Conservation (phyloP, 2,113 vertebrate genomes). For the Pterocles orientalis region DNA sequence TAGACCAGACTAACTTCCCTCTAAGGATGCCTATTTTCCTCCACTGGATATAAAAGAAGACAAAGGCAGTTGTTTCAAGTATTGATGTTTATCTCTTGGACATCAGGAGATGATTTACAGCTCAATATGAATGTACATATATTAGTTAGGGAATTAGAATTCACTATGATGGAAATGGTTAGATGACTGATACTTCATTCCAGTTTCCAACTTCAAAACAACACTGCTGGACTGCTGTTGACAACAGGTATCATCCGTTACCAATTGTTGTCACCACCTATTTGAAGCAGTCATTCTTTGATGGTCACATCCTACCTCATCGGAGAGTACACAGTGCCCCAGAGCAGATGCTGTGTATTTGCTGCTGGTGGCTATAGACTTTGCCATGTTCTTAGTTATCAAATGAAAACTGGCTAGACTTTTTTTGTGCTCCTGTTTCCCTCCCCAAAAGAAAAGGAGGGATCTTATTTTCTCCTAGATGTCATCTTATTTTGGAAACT, state of each 20-base stretch:
- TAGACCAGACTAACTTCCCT: background rate
- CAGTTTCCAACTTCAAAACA: background rate
- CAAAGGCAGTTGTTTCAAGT: background rate
- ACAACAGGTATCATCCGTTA: background rate
- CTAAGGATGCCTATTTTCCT: background rate
- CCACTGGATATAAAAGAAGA: background rate
- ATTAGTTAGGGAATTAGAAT: background rate
- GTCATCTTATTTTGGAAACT: background rate
- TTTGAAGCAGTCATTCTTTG: background rate
- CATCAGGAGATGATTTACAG: fast-evolving
- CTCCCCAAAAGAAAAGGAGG: background rate
- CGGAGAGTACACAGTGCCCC: background rate
- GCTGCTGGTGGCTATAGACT: background rate
- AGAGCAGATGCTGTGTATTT: background rate
- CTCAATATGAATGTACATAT: background rate
- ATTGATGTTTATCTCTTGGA: background rate
- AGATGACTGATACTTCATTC: background rate
- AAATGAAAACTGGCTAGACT: background rate
- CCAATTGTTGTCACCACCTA: background rate
- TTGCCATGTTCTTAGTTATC: background rate
- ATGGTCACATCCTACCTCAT: background rate
- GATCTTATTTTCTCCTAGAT: background rate
- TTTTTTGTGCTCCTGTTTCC: background rate
- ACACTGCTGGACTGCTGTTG: background rate
- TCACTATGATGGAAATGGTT: background rate